Percentiles rank a stretch among this genome's conserved stretches.
phyloP scores from a whole-genome alignment of 2,888 invertebrate genomes.

The Mactromeris polynyma region DNA sequence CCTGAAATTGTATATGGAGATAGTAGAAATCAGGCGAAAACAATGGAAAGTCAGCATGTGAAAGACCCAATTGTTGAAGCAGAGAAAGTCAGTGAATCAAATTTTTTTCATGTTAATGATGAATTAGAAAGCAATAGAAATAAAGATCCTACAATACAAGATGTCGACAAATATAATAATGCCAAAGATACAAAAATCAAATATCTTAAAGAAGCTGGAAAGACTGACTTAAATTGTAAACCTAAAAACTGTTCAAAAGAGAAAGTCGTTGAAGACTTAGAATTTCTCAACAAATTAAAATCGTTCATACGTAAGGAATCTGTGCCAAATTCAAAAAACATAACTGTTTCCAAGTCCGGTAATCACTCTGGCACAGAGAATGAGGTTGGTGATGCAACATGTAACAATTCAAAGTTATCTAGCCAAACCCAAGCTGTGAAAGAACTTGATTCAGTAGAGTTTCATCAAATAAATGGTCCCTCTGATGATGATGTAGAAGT shows the following conservation, averaged over 20 bases:
- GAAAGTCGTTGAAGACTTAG: not conserved
- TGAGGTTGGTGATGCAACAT: not conserved
- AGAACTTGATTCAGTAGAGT: not conserved
- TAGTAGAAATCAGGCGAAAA: not conserved
- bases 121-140: not conserved
- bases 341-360: not conserved
- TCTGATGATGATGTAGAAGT: not conserved
- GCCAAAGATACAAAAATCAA: not conserved
- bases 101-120: not conserved
- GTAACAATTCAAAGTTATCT: not conserved
- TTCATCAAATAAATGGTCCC: not conserved
- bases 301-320: not conserved
- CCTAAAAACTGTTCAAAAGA: not conserved
- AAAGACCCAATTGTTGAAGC: not conserved
- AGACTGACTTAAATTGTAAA: not conserved
- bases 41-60: not conserved
- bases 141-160: not conserved
- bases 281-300: slow-evolving; percentile 29
- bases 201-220: not conserved
- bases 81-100: not conserved
- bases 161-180: not conserved
- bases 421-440: no score
- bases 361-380: not conserved
- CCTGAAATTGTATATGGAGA: not conserved
- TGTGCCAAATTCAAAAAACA: not conserved